Conservation (phyloP, 2,888 invertebrate species). For the Eumacrocentrus americanus region DNA sequence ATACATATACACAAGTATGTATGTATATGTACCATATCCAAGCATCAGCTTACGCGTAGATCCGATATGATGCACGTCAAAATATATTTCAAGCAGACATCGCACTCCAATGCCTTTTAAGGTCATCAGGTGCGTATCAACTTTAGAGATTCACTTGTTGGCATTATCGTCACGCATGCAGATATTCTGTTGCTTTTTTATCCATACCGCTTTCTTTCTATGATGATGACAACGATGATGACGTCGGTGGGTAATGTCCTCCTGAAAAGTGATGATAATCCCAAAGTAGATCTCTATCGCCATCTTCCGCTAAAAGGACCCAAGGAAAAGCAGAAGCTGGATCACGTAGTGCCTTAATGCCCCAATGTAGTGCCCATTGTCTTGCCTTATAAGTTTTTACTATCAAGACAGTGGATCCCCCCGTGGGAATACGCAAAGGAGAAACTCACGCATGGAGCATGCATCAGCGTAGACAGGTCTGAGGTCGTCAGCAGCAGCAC, state of each 20-base stretch:
- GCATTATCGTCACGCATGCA: constrained; percentile 9
- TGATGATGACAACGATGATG: too few relatives aligned
- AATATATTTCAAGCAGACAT: constrained; percentile 15
- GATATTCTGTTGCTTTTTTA: not conserved
- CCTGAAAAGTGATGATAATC: not conserved
- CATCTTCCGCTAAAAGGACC: not conserved
- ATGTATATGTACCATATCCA: too few relatives aligned
- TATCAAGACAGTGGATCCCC: constrained; percentile 54
- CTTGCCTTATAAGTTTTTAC: constrained; percentile 55
- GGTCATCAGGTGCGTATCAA: constrained; percentile 6
- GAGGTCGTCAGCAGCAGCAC: not conserved
- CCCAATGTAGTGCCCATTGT: constrained; percentile 48
- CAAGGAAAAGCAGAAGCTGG: not conserved
- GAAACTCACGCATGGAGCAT: constrained; percentile 46
- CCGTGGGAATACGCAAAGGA: constrained; percentile 41
- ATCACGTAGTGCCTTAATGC: constrained; percentile 59
- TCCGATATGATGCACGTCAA: constrained; percentile 18
- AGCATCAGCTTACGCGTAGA: constrained; percentile 2
- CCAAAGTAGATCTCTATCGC: constrained; percentile 16
- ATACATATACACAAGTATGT: too few relatives aligned
- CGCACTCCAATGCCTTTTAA: constrained; percentile 7
- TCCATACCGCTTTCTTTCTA: constrained; percentile 1
- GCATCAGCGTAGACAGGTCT: constrained; percentile 24
- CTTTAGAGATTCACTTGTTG: constrained; percentile 4
- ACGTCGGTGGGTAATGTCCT: too few relatives aligned